phyloP scores from a whole-genome alignment of 2,888 invertebrate genomes.

The Platycnemis pennipes region DNA sequence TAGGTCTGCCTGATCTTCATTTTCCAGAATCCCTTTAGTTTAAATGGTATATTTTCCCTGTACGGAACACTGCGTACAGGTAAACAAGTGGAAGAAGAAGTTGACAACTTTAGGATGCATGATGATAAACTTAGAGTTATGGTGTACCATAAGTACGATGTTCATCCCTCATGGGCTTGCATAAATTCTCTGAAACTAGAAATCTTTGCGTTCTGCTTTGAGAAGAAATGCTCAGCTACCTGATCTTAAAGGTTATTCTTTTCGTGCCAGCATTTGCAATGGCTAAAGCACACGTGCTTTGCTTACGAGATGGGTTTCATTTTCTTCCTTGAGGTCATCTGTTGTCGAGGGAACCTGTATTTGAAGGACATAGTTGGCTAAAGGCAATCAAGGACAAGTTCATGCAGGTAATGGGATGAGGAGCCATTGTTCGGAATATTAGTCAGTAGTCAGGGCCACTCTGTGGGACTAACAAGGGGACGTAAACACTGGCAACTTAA shows the following conservation, averaged over 20 bases:
- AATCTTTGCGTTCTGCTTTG: not conserved
- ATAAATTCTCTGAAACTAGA: too few relatives aligned
- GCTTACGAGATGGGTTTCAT: conserved; percentile 37
- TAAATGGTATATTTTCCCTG: too few relatives aligned
- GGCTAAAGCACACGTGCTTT: not conserved
- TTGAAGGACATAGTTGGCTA: conserved; percentile 31
- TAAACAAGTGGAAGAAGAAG: too few relatives aligned
- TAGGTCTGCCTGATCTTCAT: too few relatives aligned
- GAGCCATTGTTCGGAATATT: conserved; percentile 25
- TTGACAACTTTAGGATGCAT: too few relatives aligned
- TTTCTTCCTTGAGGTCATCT: conserved; percentile 33
- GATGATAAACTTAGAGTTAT: too few relatives aligned
- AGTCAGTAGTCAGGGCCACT: not conserved
- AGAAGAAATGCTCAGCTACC: not conserved
- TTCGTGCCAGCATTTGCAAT: not conserved
- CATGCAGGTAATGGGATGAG: conserved; percentile 10
- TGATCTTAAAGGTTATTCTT: not conserved
- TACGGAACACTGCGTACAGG: too few relatives aligned
- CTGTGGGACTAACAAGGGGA: not conserved
- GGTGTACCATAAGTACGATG: too few relatives aligned
- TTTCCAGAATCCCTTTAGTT: too few relatives aligned
- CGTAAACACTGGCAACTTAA: not conserved
- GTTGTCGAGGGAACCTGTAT: conserved; percentile 49
- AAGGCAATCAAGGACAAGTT: conserved; percentile 60
- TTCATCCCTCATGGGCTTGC: too few relatives aligned